These are phyloP conservation scores for Smutsia temminckii DNA, from an alignment of 2,797 vertebrate genomes.

Conservation along the genomic window DNA sequence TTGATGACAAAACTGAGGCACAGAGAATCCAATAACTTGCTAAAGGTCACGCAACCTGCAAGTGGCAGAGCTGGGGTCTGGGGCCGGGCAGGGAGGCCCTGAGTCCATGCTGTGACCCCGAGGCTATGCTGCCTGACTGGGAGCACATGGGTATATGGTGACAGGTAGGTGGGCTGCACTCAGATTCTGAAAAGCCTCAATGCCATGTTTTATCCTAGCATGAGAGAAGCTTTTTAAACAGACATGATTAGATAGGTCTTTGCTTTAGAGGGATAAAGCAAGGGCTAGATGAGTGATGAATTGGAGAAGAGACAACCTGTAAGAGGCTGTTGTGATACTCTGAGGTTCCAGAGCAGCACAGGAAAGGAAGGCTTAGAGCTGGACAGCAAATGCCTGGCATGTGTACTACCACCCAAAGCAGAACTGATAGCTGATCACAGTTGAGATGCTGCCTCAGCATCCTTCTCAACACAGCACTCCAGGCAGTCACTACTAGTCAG, in stretches of 20 bases:
- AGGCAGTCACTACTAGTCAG: background rate
- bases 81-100: background rate
- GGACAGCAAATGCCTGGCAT: background rate
- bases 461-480: background rate
- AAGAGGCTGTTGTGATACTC: background rate
- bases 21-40: background rate
- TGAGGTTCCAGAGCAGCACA: background rate
- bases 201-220: background rate
- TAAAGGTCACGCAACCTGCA: background rate
- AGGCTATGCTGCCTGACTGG: background rate
- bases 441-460: background rate
- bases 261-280: background rate
- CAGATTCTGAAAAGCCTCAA: background rate
- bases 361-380: background rate
- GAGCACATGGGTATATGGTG: background rate
- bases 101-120: background rate
- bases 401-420: background rate
- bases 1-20: background rate
- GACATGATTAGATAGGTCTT: background rate
- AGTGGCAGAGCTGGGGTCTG: background rate
- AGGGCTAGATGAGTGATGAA: background rate
- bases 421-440: background rate
- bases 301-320: background rate
- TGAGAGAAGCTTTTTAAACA: background rate
- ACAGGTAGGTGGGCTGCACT: background rate